Percentiles rank a stretch among this genome's conserved stretches.
These are phyloP conservation scores for Oryzias sinensis DNA, from an alignment of 2,797 vertebrate genomes.

Conservation along the genomic window DNA sequence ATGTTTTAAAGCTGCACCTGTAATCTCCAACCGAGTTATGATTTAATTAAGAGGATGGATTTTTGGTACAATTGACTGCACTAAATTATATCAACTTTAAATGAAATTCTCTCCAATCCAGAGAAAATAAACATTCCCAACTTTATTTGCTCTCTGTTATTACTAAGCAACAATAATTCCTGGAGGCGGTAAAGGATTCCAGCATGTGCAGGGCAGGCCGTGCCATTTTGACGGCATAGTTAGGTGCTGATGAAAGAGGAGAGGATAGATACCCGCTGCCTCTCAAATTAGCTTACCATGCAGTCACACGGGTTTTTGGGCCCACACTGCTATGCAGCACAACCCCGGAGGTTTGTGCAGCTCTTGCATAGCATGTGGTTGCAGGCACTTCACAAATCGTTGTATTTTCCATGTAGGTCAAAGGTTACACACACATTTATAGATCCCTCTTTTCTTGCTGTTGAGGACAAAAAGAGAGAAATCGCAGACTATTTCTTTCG, in stretches of 20 bases:
- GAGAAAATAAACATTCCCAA: background rate
- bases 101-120: background rate
- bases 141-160: constrained; percentile 30
- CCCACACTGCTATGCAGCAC: constrained; percentile 61
- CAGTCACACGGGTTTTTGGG: constrained; percentile 58
- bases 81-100: constrained; percentile 28
- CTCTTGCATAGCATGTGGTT: constrained; percentile 28
- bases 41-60: constrained; percentile 33
- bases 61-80: constrained; percentile 9
- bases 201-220: constrained; percentile 50
- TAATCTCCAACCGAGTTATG: constrained; percentile 2
- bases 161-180: constrained; percentile 57
- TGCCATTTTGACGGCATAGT: constrained; percentile 74
- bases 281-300: constrained; percentile 77
- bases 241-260: constrained; percentile 81
- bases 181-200: constrained; percentile 51
- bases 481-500: constrained; percentile 9
- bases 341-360: constrained; percentile 14
- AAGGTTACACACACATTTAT: constrained; percentile 14
- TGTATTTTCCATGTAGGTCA: constrained; percentile 28
- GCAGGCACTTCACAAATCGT: constrained; percentile 25
- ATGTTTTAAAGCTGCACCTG: constrained; percentile 24
- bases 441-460: background rate
- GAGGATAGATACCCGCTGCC: constrained; percentile 62
- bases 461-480: background rate